Evolutionary conservation across 2,888 invertebrate genomes (phyloP), one percentile per base, ranked within the genome.

Genomic region (Macrophya annulata): DNA sequence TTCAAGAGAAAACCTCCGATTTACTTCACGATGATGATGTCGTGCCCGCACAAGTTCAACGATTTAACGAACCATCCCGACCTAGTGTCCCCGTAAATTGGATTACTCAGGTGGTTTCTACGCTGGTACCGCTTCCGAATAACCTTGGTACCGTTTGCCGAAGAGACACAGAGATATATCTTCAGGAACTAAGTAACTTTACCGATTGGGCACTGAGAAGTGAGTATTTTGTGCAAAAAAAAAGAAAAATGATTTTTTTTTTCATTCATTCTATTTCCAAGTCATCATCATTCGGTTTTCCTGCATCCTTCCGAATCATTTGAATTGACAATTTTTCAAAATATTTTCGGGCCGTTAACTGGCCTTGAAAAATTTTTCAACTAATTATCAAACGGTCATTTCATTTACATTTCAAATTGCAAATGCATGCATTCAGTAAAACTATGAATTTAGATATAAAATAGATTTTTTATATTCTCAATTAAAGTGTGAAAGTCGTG

Each of bases 151-250:
- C 68, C 25, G 55, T 43, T 0, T 85, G 85, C 48, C 84, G 48
- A 62, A 85, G 76, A 65, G 84, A 85, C 83, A 65, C 71, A 15
- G 84, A 37, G 45, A 37, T 40, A 9, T 85, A 85, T 45, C 84
- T 85, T n/a, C 55, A n/a, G 40, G 85, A 84, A 76, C 21, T 85
- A 25, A 65, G 21, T 31, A 85, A 85, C 51, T 43, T 74, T 17
- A 84, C 85, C 72, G 84, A 85, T 15, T 85, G 85, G 85, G 85
- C 85, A 12, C 74, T 85, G 10, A 40, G 84, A 59, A 85, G 85
- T 85, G 48, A 85, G 85, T 85, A 68, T 68, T 68, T 12, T 10
- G 9, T 10, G 15, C 12, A 1, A 25, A n/a, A 31, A 31, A 31
- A 31, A 31, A 31, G 3, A 31, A 31, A 31, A 31, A n/a, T n/a